Evolutionary conservation across 2,113 vertebrate genomes (phyloP).

Genomic region (Tachycineta bicolor): DNA sequence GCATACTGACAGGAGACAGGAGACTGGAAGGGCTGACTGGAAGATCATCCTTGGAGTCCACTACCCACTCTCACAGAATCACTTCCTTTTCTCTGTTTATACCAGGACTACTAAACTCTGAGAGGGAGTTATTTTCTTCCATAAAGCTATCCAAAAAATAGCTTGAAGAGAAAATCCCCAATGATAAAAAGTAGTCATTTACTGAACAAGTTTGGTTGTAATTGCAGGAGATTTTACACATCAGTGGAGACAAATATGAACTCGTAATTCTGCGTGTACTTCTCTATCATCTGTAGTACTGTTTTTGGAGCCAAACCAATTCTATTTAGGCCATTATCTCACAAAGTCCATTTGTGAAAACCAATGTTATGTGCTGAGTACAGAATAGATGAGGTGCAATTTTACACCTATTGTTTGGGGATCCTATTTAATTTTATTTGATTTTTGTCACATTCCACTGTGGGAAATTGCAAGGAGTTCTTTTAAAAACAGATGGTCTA

Average conservation of each 20-base stretch:
- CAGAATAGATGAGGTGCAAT: neutral
- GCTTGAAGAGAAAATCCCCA: neutral
- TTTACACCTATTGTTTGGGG: neutral
- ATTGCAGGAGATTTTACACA: neutral
- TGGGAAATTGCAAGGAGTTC: rapidly evolving
- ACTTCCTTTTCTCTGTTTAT: neutral
- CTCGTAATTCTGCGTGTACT: neutral
- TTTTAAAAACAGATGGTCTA: neutral
- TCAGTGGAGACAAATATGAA: neutral
- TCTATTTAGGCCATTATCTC: neutral
- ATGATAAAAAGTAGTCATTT: neutral
- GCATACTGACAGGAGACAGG: neutral
- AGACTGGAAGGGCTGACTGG: neutral
- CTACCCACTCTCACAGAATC: neutral
- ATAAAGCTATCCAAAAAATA: neutral
- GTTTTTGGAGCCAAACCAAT: neutral
- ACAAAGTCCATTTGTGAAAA: neutral
- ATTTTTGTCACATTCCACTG: neutral
- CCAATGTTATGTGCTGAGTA: neutral
- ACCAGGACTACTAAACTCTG: neutral
- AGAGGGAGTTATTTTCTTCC: neutral
- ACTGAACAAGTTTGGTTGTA: neutral
- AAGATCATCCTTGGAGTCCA: neutral
- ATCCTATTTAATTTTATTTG: neutral
- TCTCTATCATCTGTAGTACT: neutral